These are phyloP conservation scores for Cotesia chilonis DNA, from an alignment of 1,140 invertebrate genomes.

Conservation along the genomic window DNA sequence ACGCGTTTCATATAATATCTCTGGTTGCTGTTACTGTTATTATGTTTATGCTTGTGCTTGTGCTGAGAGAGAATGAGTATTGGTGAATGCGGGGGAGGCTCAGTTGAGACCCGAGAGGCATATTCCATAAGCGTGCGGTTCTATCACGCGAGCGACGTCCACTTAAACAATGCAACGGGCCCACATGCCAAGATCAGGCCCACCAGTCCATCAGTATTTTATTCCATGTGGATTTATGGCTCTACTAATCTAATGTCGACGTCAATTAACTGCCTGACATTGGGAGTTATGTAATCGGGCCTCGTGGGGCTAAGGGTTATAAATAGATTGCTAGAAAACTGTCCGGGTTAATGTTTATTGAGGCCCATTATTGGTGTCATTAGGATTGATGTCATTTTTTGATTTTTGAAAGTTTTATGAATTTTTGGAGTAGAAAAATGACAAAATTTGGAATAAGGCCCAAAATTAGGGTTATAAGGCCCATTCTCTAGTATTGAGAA, in stretches of 20 bases:
- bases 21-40: not conserved
- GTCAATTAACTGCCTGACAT: constrained; percentile 29
- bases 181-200: constrained; percentile 21
- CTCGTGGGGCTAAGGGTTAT: no score
- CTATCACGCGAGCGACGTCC: constrained; percentile 34
- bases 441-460: no score
- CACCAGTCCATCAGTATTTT: no score
- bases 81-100: constrained; percentile 33
- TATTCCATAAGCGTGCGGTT: constrained; percentile 42
- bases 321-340: no score
- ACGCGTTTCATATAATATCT: constrained; percentile 12
- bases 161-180: constrained; percentile 34
- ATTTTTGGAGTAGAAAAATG: no score
- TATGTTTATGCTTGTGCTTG: not conserved
- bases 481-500: no score
- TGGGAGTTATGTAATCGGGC: constrained; percentile 13
- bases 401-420: no score
- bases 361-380: no score
- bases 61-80: not conserved
- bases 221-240: constrained; percentile 31
- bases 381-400: no score
- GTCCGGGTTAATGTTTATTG: no score
- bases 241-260: constrained; percentile 31
- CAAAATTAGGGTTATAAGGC: no score
- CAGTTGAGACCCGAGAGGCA: constrained; percentile 36